Percentiles rank a stretch among this genome's conserved stretches.
Evolutionary conservation across 1,140 invertebrate species (phyloP).

Genomic region (Adoxophyes honmai): DNA sequence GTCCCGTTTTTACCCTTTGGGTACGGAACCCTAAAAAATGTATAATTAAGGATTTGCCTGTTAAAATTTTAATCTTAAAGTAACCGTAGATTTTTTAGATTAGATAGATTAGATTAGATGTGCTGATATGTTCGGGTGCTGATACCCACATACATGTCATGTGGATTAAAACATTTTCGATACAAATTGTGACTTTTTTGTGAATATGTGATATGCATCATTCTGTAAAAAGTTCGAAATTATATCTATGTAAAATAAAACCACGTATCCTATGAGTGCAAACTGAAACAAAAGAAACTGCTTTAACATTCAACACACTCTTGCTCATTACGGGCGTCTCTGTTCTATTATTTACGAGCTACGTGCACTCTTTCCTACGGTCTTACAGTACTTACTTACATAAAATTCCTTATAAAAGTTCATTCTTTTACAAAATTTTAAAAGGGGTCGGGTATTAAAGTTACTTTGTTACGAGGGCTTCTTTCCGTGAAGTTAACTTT

Average conservation of each 20-base stretch:
- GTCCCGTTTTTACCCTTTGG: too few species aligned
- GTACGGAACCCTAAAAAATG: too few species aligned
- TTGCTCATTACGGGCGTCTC: slow-evolving; percentile 32
- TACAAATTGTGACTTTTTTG: too few species aligned
- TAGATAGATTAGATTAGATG: too few species aligned
- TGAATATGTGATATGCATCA: slow-evolving; percentile 31
- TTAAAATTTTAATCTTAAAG: too few species aligned
- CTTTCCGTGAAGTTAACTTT: background rate
- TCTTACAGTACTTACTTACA: slow-evolving; percentile 9
- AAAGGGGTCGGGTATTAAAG: slow-evolving; percentile 3
- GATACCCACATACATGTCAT: too few species aligned
- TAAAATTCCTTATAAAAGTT: background rate
- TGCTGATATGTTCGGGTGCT: too few species aligned
- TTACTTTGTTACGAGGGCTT: background rate
- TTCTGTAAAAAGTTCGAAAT: slow-evolving; percentile 29
- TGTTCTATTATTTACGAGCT: slow-evolving; percentile 35
- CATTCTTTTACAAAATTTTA: background rate
- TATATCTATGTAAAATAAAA: background rate
- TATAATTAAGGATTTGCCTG: too few species aligned
- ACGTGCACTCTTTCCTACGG: slow-evolving; percentile 23
- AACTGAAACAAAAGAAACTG: slow-evolving; percentile 24
- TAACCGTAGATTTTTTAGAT: too few species aligned
- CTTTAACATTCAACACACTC: slow-evolving; percentile 37
- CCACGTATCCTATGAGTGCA: background rate
- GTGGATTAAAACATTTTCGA: too few species aligned